Base-by-base conservation (phyloP, 2,113 vertebrate genomes). In the Naja naja region DNA sequence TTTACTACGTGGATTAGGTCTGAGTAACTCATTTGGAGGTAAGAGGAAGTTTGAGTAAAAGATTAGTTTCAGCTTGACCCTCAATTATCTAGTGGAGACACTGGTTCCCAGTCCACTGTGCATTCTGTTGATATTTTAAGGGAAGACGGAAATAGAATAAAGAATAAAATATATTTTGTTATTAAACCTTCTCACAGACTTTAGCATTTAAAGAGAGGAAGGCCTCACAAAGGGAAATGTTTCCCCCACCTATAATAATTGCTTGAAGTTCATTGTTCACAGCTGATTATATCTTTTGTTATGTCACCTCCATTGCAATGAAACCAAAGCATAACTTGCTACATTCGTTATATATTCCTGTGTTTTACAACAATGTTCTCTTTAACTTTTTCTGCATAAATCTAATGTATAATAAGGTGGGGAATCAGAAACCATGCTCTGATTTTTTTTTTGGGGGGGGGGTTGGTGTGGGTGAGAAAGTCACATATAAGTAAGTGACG, bases 301-400 rank as follows among this genome's bases (percentile, higher is more conserved):
- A 94, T 93, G 93, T 92, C 91, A 95, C 94, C 96, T 96, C 95
- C 92, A 94, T 89, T 0, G 30, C 90, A 93, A 94, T 95, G 97
- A 95, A 96, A 95, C 96, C 93, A 92, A n/a, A 85, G 95, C 96
- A 89, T 91, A 94, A 94, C 93, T 89, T 85, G 93, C 92, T 39
- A 39, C 69, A 81, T 39, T 81, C 69, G 0, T 81, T 81, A 81
- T 39, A 81, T 81, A 81, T 81, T 81, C 69, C 69, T 39, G 18
- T 81, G 69, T 81, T 81, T 81, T 81, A 22, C 69, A 81, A 81
- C 69, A 81, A 20, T 20, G 39, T 39, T 20, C 34, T 39, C 69
- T 18, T 3, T 16, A n/a, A 0, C 1, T 8, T 58, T 74, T 81
- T 39, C 34, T 81, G 30, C 64, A 69, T 69, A 69, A 69, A 81